phyloP scores from a whole-genome alignment of 1,140 invertebrate genomes.

The Leptopilina clavipes region DNA sequence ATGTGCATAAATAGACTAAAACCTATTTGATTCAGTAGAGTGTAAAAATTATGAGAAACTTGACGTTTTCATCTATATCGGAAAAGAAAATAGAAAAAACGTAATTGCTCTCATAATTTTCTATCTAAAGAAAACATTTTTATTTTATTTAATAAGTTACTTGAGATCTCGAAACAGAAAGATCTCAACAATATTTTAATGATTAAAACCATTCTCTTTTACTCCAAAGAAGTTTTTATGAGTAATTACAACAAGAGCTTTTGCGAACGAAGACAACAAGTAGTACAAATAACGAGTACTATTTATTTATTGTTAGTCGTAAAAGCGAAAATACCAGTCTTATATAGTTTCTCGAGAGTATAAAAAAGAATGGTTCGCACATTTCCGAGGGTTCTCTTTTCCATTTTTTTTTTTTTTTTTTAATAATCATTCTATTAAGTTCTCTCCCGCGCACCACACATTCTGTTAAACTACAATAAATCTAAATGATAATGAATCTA shows the following conservation, averaged over 20 bases:
- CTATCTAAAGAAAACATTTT: not conserved
- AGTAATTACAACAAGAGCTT: conserved; percentile 12
- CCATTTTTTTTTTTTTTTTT: not conserved
- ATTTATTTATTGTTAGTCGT: not conserved
- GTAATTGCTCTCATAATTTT: not conserved
- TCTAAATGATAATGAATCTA: conserved; percentile 21
- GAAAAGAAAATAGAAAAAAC: not conserved
- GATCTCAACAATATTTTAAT: conserved; percentile 10
- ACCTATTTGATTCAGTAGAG: conserved; percentile 14
- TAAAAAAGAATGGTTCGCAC: conserved; percentile 12
- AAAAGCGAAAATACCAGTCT: conserved; percentile 25
- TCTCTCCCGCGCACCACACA: conserved; percentile 25
- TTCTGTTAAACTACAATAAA: not conserved
- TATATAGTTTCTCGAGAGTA: conserved; percentile 5
- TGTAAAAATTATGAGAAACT: not conserved
- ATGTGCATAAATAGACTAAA: not conserved
- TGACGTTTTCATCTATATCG: not conserved
- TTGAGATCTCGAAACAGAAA: not conserved
- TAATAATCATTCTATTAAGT: conserved; percentile 5
- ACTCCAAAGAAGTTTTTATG: conserved; percentile 6
- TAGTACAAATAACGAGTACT: conserved; percentile 18
- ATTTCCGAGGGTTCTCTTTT: not conserved
- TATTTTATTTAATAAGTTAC: not conserved
- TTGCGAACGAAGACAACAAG: conserved; percentile 18
- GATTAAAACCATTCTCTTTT: not conserved